Conservation (phyloP, 2,888 invertebrate genomes). For the Lithosia quadra region DNA sequence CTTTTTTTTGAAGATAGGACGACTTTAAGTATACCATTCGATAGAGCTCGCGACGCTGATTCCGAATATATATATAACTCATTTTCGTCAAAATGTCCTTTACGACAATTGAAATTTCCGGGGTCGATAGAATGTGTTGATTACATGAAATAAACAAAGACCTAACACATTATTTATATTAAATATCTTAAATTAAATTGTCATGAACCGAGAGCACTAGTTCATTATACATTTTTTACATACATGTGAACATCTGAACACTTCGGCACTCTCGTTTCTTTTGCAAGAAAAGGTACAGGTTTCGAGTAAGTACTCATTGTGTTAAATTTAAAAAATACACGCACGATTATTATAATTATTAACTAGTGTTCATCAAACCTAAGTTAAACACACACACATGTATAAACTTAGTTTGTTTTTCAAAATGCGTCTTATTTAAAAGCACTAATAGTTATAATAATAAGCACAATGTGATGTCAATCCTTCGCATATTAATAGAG, state of each 20-base stretch:
- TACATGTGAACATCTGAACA: background rate
- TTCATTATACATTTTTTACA: background rate
- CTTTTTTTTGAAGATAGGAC: too few species aligned
- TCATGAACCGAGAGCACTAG: background rate
- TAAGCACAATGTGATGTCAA: slow-evolving; percentile 1
- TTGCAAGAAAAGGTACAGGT: background rate
- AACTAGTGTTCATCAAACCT: background rate
- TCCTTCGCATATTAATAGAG: slow-evolving; percentile 60
- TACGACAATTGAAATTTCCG: too few species aligned
- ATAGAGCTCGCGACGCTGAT: too few species aligned
- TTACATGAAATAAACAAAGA: background rate
- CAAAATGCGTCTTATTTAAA: background rate
- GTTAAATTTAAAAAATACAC: background rate
- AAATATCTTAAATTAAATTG: background rate
- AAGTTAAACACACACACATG: background rate
- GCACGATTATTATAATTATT: background rate
- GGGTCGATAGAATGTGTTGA: too few species aligned
- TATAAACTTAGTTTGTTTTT: background rate
- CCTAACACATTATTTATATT: too few species aligned
- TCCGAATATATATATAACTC: too few species aligned
- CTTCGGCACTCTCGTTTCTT: background rate
- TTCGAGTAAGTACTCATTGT: background rate
- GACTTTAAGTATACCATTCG: too few species aligned
- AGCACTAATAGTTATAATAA: background rate
- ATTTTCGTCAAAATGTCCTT: too few species aligned